These are phyloP conservation scores for Gymnodraco acuticeps DNA, from an alignment of 2,797 vertebrate genomes.

Conservation along the genomic window DNA sequence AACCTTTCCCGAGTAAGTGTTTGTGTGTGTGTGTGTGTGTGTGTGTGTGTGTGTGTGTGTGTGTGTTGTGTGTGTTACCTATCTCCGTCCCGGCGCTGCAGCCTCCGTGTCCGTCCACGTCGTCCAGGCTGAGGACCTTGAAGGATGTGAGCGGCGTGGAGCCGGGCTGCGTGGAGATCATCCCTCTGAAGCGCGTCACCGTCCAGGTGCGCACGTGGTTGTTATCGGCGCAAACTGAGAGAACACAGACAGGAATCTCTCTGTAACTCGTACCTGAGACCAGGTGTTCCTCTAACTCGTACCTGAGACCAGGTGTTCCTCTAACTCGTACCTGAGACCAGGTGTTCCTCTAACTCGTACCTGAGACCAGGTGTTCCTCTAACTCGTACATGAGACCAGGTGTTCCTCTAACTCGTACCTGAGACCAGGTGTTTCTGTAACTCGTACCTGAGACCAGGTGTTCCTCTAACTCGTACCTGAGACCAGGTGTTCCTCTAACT, in stretches of 20 bases:
- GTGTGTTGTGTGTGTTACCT: slow-evolving; percentile 70
- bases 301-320: background rate
- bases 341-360: background rate
- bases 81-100: slow-evolving; percentile 92
- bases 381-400: background rate
- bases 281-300: no score
- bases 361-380: no score
- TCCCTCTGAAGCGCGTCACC: slow-evolving; percentile 92
- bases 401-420: background rate
- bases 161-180: slow-evolving; percentile 95
- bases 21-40: no score
- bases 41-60: no score
- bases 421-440: background rate
- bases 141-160: slow-evolving; percentile 94
- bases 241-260: background rate
- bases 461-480: background rate
- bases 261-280: no score
- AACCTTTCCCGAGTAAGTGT: no score
- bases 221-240: slow-evolving; percentile 91
- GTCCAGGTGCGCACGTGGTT: slow-evolving; percentile 95
- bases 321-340: background rate
- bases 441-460: background rate
- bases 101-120: slow-evolving; percentile 87
- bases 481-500: background rate
- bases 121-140: slow-evolving; percentile 92